Evolutionary conservation across 2,888 invertebrate species (phyloP), one percentile per base, ranked within the genome.

Genomic region (Petrolisthes cinctipes): DNA sequence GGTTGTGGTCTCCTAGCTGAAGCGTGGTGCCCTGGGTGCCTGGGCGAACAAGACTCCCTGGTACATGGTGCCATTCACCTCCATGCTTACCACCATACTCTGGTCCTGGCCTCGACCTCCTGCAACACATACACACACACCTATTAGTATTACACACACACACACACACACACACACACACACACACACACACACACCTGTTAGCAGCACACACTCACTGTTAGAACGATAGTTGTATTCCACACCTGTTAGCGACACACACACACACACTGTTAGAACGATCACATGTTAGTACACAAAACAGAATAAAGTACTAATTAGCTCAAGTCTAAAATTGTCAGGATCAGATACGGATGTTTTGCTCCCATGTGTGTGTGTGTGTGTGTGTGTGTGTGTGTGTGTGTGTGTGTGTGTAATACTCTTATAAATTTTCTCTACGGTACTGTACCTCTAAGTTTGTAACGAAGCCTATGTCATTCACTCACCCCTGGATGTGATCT

Each of bases 1-100:
- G 14, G n/a, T 11, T n/a, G n/a, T 71, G 14, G 66, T 14, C 56
- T 17, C 23, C 80, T 89, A 89, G 80, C 89, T 89, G 85, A 89
- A 89, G 57, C 89, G 87, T 37, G 37, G 37, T n/a, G 85, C 85
- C 85, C 87, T 76, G 17, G 89, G 91, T n/a, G 92, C 92, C 92
- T 94, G 95, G 83, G 96, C 95, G 93, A 97, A 97, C 9, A 99
- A 94, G 9, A 99, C 96, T 23, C 99, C 99, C 93, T 98, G 97
- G 93, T 99, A 99, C 93, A 96, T 96, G 85, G 97, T 95, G 80
- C 99, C 99, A 93, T 99, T 98, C 90, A 99, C 94, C 93, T 99
- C 98, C 96, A 99, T 97, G 92, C 97, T 97, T 61, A 99, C 98
- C 73, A 97, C 96, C 91, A 99, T 94, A 86, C 98, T 97, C 86